Conservation (phyloP, 1,140 invertebrate genomes). For the Zaprionus tsacasi region DNA sequence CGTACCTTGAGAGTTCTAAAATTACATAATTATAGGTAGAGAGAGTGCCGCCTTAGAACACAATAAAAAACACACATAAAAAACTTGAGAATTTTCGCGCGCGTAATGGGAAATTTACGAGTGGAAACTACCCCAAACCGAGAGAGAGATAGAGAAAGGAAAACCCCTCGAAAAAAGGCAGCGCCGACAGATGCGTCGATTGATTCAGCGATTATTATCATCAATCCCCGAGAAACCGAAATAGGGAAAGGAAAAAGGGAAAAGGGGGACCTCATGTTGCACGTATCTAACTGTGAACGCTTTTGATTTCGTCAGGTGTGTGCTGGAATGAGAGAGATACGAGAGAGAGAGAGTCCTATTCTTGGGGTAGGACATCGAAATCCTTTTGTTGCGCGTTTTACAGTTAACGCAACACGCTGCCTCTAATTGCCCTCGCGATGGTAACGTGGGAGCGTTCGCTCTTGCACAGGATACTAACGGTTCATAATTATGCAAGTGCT, state of each 20-base stretch:
- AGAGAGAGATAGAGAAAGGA: conserved; percentile 45
- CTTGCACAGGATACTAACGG: conserved; percentile 78
- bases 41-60: conserved; percentile 20
- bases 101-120: conserved; percentile 67
- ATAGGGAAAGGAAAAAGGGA: conserved; percentile 11
- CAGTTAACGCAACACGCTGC: conserved; percentile 59
- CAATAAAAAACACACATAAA: conserved; percentile 60
- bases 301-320: conserved; percentile 81
- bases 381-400: conserved; percentile 77
- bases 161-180: conserved; percentile 50
- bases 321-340: background rate
- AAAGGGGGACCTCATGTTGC: conserved; percentile 53
- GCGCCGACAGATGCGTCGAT: conserved; percentile 70
- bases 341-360: conserved; percentile 15
- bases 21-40: conserved; percentile 75
- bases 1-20: conserved; percentile 54
- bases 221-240: background rate
- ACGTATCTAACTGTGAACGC: conserved; percentile 70
- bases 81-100: conserved; percentile 81
- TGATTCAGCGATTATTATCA: conserved; percentile 66
- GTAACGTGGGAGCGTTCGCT: conserved; percentile 65
- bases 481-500: conserved; percentile 69
- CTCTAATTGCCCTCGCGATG: conserved; percentile 51
- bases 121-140: conserved; percentile 56
- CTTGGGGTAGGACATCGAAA: conserved; percentile 69